These are phyloP conservation scores for Melanostigma gelatinosum DNA, from an alignment of 2,113 vertebrate species.

Conservation along the genomic window DNA sequence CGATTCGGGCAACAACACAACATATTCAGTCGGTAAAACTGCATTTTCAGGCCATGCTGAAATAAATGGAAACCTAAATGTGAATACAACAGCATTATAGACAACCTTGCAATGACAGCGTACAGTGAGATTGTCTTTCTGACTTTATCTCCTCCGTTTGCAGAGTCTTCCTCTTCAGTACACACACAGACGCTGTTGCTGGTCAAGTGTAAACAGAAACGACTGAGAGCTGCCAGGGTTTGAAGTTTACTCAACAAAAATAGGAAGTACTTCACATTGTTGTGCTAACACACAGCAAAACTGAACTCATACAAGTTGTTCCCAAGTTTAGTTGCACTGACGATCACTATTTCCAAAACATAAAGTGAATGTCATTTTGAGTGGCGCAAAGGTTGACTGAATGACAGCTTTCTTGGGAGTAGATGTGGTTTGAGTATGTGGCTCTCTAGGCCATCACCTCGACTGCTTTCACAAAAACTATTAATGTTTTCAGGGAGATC, in stretches of 20 bases:
- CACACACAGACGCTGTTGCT: neutral
- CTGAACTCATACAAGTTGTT: slow-evolving; percentile 2
- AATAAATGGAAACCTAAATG: neutral
- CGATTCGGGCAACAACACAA: neutral
- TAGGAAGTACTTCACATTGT: slow-evolving; percentile 21
- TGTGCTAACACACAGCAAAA: neutral
- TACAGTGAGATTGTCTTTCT: neutral
- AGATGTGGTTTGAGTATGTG: slow-evolving; percentile 7
- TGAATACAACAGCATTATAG: neutral
- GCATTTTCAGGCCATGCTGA: neutral
- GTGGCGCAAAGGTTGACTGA: neutral
- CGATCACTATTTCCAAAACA: neutral
- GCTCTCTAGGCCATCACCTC: neutral
- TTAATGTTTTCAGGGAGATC: neutral
- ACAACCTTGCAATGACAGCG: neutral
- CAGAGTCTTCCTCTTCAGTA: neutral
- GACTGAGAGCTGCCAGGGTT: neutral
- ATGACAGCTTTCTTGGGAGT: neutral
- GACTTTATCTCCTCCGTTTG: neutral
- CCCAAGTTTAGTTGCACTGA: neutral
- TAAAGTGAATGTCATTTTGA: neutral
- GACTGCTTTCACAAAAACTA: neutral
- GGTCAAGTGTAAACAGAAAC: neutral
- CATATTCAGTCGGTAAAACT: neutral
- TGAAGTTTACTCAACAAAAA: slow-evolving; percentile 8